phyloP scores from a whole-genome alignment of 2,888 invertebrate species.

The Agrochola lota region DNA sequence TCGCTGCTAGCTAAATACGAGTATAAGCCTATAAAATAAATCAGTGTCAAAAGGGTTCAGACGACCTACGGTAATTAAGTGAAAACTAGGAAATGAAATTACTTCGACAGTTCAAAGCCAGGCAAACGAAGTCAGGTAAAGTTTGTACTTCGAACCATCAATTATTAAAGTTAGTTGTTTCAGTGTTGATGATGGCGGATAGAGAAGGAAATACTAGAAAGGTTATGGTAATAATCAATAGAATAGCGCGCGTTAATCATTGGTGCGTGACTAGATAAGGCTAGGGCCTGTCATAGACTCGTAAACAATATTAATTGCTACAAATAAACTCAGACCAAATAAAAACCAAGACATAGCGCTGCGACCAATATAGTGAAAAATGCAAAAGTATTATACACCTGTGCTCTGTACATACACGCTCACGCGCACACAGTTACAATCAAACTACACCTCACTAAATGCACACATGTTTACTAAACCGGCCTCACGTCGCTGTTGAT shows the following conservation, averaged over 20 bases:
- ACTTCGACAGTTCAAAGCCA: slow-evolving; percentile 33
- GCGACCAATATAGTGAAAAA: no score
- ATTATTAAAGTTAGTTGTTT: slow-evolving; percentile 39
- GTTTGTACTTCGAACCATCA: slow-evolving; percentile 44
- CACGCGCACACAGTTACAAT: no score
- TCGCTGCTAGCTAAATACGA: slow-evolving; percentile 23
- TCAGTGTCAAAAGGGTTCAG: slow-evolving; percentile 56
- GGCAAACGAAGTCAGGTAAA: slow-evolving; percentile 32
- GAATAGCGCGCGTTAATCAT: slow-evolving; percentile 13
- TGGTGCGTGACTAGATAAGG: slow-evolving; percentile 37
- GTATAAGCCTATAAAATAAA: slow-evolving; percentile 59
- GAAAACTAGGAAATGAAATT: slow-evolving; percentile 49
- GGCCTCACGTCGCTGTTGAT: no score
- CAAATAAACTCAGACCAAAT: slow-evolving; percentile 27
- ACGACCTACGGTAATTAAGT: slow-evolving; percentile 43
- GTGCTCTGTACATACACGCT: no score
- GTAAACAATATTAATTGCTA: slow-evolving; percentile 43
- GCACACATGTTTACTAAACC: no score
- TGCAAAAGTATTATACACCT: no score
- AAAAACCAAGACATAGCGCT: no score
- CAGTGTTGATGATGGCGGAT: slow-evolving; percentile 6
- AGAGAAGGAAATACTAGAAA: slow-evolving; percentile 4
- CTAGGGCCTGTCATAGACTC: slow-evolving; percentile 2
- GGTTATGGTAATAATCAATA: slow-evolving; percentile 53
- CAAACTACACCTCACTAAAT: no score